These are phyloP conservation scores for Bruchidius siliquastri DNA, from an alignment of 2,888 invertebrate genomes.

Conservation along the genomic window DNA sequence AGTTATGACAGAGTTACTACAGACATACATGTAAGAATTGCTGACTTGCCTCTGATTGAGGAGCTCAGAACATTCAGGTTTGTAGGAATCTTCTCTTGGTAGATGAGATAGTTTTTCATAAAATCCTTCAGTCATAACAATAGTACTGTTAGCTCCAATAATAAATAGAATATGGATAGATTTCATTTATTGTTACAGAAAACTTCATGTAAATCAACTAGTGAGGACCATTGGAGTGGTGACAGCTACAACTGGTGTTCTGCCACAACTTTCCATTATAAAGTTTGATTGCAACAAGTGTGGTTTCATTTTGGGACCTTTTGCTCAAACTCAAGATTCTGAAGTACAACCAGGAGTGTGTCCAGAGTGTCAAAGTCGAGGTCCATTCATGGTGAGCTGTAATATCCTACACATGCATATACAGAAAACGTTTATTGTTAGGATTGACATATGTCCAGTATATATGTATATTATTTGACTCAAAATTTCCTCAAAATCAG, in stretches of 20 bases:
- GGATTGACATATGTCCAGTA: no score
- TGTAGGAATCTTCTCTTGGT: slow-evolving; percentile 19
- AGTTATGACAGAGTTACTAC: slow-evolving; percentile 91
- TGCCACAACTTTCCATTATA: slow-evolving; percentile 92
- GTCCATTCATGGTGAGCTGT: slow-evolving; percentile 78
- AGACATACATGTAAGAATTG: slow-evolving; percentile 92
- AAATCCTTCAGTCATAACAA: no score
- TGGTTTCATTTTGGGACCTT: slow-evolving; percentile 92
- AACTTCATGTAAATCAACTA: slow-evolving; percentile 87
- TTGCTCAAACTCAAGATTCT: slow-evolving; percentile 85
- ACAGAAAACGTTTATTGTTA: no score
- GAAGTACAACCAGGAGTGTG: slow-evolving; percentile 96
- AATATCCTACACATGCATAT: no score
- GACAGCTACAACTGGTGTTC: slow-evolving; percentile 88
- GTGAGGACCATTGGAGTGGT: slow-evolving; percentile 93
- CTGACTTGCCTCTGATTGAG: slow-evolving; percentile 92
- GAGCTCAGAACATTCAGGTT: slow-evolving; percentile 86
- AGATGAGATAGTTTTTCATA: no score
- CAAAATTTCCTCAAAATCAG: no score
- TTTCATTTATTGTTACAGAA: slow-evolving; percentile 56
- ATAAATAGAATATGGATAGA: no score
- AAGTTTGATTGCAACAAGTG: slow-evolving; percentile 98
- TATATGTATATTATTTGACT: no score
- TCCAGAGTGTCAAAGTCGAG: slow-evolving; percentile 94
- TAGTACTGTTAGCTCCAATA: no score